Base-by-base conservation (phyloP, 2,888 invertebrate genomes). In the Lasioglossum marginatum region DNA sequence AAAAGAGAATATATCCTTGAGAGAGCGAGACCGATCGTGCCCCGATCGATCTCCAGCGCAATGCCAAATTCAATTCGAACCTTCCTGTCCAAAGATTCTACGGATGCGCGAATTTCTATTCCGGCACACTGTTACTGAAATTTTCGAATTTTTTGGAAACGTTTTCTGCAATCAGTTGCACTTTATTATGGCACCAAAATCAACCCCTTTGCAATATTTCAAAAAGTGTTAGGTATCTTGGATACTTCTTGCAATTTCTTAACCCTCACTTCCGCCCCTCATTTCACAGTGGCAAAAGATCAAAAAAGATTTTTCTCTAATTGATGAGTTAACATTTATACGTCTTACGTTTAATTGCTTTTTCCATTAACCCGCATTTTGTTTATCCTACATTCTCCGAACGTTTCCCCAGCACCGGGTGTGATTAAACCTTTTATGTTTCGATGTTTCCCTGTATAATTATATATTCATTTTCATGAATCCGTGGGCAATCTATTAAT, bases 21-120 rank as follows among this genome's bases (percentile, higher is more conserved):
- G 71, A 19, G 45, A 70, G 48, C 57, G 40, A 45, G 12, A 45
- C 45, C 63, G 74, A 72, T 60, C 48, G 34, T 43, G 23, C 45
- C 23, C 45, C 78, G 77, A 86, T 86, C 86, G 86, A 81, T 87
- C 72, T 68, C 52, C 31, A 43, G 34, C 34, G 31, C 52, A n/a
- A 48, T 68, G 68, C 75, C 75, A 70, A 78, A 52, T 79, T 86
- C 78, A 74, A 81, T 81, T 86, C 78, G 85, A 68, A 68, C 45
- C 48, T 6, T 10, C 37, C 74, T 74, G 57, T 19, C 48, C n/a
- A 40, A 74, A 6, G 57, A 74, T 34, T 37, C 34, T 31, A 31
- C 6, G 40, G 6, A 34, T 85, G 77, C 70, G 19, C 27, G 68
- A 48, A 71, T 66, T 43, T 71, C 73, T 72, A 57, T 81, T 43